A percentile compares a stretch with the other conserved stretches of the same genome.
These are phyloP conservation scores for Okapia johnstoni DNA, from an alignment of 2,113 vertebrate genomes.

Conservation along the genomic window DNA sequence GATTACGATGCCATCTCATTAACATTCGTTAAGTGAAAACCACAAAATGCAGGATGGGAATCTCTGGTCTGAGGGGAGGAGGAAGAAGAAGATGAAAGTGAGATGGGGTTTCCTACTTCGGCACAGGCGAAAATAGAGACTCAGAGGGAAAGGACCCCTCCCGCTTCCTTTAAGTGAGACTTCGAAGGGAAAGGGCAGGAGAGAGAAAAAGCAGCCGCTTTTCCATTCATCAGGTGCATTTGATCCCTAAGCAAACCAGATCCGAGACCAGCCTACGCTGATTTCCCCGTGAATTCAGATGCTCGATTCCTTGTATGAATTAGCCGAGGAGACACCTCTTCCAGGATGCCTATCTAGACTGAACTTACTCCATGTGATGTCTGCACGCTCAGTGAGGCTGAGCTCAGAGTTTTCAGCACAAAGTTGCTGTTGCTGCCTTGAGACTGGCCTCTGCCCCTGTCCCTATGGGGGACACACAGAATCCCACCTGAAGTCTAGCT, in stretches of 20 bases:
- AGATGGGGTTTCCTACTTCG: not conserved
- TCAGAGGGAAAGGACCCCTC: not conserved
- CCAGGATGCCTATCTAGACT: not conserved
- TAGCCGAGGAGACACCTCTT: not conserved
- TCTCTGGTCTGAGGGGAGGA: not conserved
- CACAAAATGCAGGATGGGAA: conserved; percentile 57
- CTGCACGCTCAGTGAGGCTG: not conserved
- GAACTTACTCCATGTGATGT: not conserved
- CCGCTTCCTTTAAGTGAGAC: not conserved
- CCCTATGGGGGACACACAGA: not conserved
- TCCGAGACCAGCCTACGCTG: not conserved
- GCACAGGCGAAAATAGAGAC: not conserved
- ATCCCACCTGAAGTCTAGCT: not conserved
- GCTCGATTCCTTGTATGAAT: not conserved
- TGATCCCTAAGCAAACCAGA: not conserved
- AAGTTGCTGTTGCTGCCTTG: not conserved
- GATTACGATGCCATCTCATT: conserved; percentile 70
- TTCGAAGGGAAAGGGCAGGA: not conserved
- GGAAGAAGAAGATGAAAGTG: not conserved
- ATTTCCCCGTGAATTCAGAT: not conserved
- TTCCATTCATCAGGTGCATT: not conserved
- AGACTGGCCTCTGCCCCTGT: not conserved
- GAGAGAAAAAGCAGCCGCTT: not conserved
- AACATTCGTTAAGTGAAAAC: conserved; percentile 67
- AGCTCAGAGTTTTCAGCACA: not conserved